Percentiles rank a stretch among this genome's conserved stretches.
These are phyloP conservation scores for Cephalopterus ornatus DNA, from an alignment of 2,113 vertebrate species.

Conservation along the genomic window DNA sequence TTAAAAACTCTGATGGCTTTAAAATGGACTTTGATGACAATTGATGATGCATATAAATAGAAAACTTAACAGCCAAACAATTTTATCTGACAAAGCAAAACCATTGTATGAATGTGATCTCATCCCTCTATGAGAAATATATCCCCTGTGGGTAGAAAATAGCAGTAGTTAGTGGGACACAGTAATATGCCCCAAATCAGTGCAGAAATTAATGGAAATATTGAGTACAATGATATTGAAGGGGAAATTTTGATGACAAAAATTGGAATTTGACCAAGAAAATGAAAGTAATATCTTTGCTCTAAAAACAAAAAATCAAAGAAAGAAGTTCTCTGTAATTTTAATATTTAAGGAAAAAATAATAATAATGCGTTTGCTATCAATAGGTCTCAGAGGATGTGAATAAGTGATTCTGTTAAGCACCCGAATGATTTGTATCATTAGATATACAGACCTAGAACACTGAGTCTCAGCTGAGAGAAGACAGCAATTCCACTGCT, in stretches of 20 bases:
- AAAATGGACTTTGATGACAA: neutral
- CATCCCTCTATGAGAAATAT: neutral
- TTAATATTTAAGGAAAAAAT: neutral
- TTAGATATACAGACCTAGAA: neutral
- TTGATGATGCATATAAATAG: neutral
- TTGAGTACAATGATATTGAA: neutral
- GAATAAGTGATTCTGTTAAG: neutral
- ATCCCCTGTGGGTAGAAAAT: neutral
- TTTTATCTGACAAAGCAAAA: neutral
- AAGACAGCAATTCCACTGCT: neutral
- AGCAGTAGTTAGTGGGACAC: neutral
- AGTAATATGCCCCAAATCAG: neutral
- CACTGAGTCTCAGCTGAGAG: neutral
- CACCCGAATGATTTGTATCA: neutral
- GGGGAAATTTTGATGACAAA: neutral
- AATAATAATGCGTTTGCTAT: neutral
- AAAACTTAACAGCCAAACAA: neutral
- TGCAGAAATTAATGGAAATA: neutral
- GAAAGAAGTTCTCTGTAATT: neutral
- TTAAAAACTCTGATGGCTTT: neutral
- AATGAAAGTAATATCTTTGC: neutral
- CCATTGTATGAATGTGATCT: neutral
- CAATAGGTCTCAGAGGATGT: neutral
- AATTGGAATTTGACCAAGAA: neutral
- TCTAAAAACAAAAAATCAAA: neutral